Base-by-base conservation (phyloP, 2,888 invertebrate genomes). In the Drosophila barbarae region DNA sequence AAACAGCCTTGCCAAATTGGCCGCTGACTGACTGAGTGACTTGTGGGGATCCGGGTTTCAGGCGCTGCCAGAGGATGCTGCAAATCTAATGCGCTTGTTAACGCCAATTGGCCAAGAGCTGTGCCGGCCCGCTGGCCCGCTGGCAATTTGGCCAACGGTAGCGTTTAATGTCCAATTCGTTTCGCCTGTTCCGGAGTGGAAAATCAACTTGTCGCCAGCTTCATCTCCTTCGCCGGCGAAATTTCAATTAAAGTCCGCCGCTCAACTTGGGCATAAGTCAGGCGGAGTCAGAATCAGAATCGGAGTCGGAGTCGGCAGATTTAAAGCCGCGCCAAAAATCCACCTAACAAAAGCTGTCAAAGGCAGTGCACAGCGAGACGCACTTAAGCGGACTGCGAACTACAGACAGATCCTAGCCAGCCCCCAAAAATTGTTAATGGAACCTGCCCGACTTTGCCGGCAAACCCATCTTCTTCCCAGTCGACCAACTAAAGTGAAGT, bases 91-190 rank as follows among this genome's bases (percentile, higher is more conserved):
- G 84, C 80, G 80, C 80, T 81, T 81, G 84, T 81, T 84, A 81
- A 82, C 83, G 81, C 83, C 84, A 84, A 84, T 81, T 81, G 80
- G 71, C 67, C 77, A 23, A 41, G 68, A 70, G 73, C 69, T 72
- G 76, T 61, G 57, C 30, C 47, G 46, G 69, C 46, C 51, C 34
- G 21, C 39, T 39, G 21, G 39, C 41, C 23, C n/a, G 56, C 47
- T 78, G 64, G 84, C 81, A 84, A 80, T 84, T 80, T 81, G 80
- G 80, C 76, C 86, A 86, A 86, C 87, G 85, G 86, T 87, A 86
- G 87, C 86, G 68, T 84, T 86, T 82, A 85, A 80, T 84, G 82
- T 83, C 80, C 81, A 84, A 85, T 86, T 78, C 83, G 77, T 77
- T 85, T 85, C 76, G 76, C 77, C 59, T 50, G 60, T 52, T 15